Evolutionary conservation across 2,888 invertebrate species (phyloP).

Genomic region (Dendrolimus pini): DNA sequence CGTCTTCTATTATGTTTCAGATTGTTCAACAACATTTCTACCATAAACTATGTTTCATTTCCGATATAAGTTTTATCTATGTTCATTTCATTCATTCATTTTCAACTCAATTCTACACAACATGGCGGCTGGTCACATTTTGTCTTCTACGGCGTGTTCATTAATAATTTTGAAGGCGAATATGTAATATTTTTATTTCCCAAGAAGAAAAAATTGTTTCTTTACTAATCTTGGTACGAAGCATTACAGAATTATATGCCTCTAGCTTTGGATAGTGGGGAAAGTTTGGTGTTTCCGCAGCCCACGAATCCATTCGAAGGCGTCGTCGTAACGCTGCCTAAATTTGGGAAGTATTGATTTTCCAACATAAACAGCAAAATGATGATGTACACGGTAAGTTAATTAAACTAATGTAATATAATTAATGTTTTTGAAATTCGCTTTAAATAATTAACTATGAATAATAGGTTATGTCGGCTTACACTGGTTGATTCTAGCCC

Average conservation of each 20-base stretch:
- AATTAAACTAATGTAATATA: neutral
- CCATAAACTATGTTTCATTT: too few relatives aligned
- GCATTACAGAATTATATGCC: too few relatives aligned
- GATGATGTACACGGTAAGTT: conserved; percentile 71
- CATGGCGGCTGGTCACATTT: conserved; percentile 46
- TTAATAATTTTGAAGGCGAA: neutral
- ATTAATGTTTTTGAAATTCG: conserved; percentile 1
- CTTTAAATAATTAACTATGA: too few relatives aligned
- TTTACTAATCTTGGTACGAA: too few relatives aligned
- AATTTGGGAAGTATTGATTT: conserved; percentile 42
- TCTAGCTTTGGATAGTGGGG: too few relatives aligned
- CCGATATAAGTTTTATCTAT: too few relatives aligned
- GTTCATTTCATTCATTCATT: too few relatives aligned
- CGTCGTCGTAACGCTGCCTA: conserved; percentile 26
- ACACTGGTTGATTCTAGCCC: too few relatives aligned
- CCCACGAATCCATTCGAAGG: conserved; percentile 6
- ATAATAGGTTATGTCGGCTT: too few relatives aligned
- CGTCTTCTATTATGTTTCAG: too few relatives aligned
- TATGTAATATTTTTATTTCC: neutral
- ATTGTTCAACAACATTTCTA: too few relatives aligned
- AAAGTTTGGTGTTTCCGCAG: too few relatives aligned
- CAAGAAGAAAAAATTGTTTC: neutral
- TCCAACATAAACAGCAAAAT: conserved; percentile 29
- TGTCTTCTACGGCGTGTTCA: conserved; percentile 3
- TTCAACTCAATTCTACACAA: conserved; percentile 14